These are phyloP conservation scores for Pinna nobilis DNA, from an alignment of 1,140 invertebrate genomes.

Conservation along the genomic window DNA sequence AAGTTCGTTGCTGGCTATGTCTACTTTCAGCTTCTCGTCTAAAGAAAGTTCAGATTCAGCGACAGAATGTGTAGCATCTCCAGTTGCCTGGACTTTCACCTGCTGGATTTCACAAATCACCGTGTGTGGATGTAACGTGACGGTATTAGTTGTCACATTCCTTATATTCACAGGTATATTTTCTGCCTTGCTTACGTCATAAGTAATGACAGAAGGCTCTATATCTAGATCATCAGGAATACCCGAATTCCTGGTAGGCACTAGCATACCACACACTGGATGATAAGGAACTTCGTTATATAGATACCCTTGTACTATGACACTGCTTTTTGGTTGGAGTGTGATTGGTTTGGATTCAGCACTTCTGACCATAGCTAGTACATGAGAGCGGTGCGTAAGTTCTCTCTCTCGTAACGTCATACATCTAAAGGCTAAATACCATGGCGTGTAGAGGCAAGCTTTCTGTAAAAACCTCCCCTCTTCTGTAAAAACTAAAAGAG, in stretches of 20 bases:
- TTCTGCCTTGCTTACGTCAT: background rate
- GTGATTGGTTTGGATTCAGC: background rate
- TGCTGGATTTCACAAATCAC: slow-evolving; percentile 23
- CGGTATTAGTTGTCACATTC: slow-evolving; percentile 5
- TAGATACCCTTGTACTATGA: background rate
- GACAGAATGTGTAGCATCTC: background rate
- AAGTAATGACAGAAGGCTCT: background rate
- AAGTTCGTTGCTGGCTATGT: background rate
- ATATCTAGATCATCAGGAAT: slow-evolving; percentile 16
- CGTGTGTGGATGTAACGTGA: slow-evolving; percentile 6
- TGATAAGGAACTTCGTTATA: background rate
- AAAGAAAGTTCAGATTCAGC: background rate
- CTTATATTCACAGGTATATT: background rate
- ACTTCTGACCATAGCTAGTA: background rate
- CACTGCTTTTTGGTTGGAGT: background rate
- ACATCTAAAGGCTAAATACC: slow-evolving; percentile 14
- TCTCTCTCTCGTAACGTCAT: slow-evolving; percentile 15
- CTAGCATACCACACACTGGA: slow-evolving; percentile 2
- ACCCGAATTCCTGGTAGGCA: slow-evolving; percentile 6
- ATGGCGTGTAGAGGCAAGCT: slow-evolving; percentile 4
- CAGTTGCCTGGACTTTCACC: too few relatives aligned
- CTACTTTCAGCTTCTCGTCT: background rate
- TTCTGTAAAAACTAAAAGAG: too few relatives aligned
- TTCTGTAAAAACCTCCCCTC: slow-evolving; percentile 9
- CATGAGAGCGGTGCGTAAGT: background rate